Conservation (phyloP, 2,113 vertebrate genomes). For the Saguinus midas region DNA sequence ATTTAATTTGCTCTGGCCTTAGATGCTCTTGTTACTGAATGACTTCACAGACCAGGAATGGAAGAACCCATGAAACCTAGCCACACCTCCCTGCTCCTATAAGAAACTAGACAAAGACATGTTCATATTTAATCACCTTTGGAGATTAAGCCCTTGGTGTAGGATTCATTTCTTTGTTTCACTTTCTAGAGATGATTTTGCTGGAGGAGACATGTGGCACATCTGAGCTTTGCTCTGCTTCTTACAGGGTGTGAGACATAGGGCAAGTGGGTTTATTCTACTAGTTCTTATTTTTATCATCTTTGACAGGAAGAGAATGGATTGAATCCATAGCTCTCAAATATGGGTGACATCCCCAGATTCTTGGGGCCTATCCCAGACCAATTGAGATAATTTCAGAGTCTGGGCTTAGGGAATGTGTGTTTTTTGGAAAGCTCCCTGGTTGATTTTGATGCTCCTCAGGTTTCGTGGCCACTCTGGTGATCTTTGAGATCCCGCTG, state of each 20-base stretch:
- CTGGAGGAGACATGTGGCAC: neutral
- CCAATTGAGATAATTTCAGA: neutral
- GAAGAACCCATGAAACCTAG: neutral
- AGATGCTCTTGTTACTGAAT: neutral
- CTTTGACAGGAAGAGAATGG: neutral
- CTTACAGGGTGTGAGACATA: neutral
- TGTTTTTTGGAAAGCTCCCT: neutral
- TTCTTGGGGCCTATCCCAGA: neutral
- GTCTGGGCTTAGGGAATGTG: neutral
- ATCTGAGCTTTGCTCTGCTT: neutral
- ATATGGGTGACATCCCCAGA: neutral
- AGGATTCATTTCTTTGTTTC: neutral
- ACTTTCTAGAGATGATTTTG: conserved; percentile 38
- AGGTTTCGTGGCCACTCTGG: neutral
- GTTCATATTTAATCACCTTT: neutral
- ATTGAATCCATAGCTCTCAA: neutral
- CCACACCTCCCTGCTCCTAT: neutral
- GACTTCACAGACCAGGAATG: conserved; percentile 15
- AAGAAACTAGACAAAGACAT: neutral
- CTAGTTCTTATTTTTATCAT: neutral
- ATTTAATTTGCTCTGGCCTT: neutral
- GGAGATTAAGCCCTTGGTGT: neutral
- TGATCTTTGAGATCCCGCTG: neutral
- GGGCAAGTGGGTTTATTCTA: neutral
- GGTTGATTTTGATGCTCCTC: neutral